Conservation (phyloP, 2,888 invertebrate genomes). For the Pyrrhia umbra region DNA sequence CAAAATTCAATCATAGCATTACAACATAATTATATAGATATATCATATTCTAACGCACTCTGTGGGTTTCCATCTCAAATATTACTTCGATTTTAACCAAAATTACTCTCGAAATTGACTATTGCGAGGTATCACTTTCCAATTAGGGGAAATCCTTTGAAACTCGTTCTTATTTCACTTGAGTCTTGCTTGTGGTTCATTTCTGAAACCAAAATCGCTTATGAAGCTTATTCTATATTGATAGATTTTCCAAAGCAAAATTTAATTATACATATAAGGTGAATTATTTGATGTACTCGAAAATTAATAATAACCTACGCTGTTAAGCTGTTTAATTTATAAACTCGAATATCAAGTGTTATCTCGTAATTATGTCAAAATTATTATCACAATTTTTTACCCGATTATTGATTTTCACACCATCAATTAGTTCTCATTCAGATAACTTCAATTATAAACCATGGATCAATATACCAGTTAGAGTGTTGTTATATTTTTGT, state of each 20-base stretch:
- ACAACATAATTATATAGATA: no score
- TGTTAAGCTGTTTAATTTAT: not conserved
- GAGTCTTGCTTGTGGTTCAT: constrained; percentile 22
- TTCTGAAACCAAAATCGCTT: constrained; percentile 12
- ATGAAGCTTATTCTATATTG: constrained; percentile 10
- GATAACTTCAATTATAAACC: no score
- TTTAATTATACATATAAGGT: no score
- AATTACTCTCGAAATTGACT: constrained; percentile 31
- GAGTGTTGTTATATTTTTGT: no score
- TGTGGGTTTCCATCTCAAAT: constrained; percentile 17
- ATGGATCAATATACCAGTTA: no score
- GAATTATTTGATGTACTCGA: not conserved
- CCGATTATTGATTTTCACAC: no score
- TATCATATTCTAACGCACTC: not conserved
- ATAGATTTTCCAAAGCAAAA: constrained; percentile 9
- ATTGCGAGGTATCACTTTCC: constrained; percentile 32
- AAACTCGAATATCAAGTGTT: not conserved
- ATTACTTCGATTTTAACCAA: constrained; percentile 17
- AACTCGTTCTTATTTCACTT: constrained; percentile 43
- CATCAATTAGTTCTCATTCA: no score
- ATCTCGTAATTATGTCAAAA: not conserved
- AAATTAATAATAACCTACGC: not conserved
- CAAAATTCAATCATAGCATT: constrained; percentile 4
- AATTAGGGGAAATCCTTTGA: constrained; percentile 47
- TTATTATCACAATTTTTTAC: no score